Conservation (phyloP, 2,113 vertebrate species). For the Otocyon megalotis region DNA sequence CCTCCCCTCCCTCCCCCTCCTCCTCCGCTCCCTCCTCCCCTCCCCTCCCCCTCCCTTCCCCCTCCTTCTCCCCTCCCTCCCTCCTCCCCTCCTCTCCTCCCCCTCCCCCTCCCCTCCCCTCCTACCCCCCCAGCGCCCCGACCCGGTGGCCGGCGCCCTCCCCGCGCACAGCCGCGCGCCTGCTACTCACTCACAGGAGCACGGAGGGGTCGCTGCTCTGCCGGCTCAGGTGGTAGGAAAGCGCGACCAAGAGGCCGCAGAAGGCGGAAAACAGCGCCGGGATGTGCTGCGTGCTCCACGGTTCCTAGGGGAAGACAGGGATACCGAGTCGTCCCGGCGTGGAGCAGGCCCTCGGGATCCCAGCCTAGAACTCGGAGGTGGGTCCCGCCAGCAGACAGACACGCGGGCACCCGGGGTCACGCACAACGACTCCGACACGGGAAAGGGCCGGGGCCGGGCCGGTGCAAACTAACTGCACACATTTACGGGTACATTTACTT, state of each 20-base stretch:
- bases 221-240: conserved; percentile 97
- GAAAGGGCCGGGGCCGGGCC: fast-evolving
- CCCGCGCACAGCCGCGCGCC: no score
- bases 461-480: background rate
- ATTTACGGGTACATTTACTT: background rate
- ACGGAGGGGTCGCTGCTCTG: conserved; percentile 97
- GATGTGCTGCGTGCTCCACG: conserved; percentile 97
- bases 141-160: no score
- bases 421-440: background rate
- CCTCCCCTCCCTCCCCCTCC: no score
- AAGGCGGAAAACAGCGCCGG: conserved; percentile 97
- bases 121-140: no score
- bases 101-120: fast-evolving
- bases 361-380: no score
- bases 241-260: conserved; percentile 95
- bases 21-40: fast-evolving
- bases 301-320: conserved; percentile 89
- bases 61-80: fast-evolving
- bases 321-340: background rate
- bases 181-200: conserved; percentile 90
- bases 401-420: no score
- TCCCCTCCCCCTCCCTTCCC: no score
- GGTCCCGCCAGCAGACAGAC: no score
- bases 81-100: no score
- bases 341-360: background rate